A percentile compares a stretch with the other conserved stretches of the same genome.
Evolutionary conservation across 2,113 vertebrate species (phyloP).

Genomic region (Oryzias woworae): DNA sequence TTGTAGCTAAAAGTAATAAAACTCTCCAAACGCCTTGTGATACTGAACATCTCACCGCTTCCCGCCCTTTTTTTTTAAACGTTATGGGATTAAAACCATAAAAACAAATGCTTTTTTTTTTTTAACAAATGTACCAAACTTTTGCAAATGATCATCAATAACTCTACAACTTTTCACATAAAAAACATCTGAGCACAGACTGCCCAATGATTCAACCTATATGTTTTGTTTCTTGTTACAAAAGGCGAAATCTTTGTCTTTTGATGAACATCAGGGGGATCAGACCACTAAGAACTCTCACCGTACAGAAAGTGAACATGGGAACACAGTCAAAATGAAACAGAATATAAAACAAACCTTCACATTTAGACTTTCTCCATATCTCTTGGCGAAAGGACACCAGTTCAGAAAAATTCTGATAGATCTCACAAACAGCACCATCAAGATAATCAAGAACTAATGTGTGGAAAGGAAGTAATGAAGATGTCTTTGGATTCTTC

Average conservation of each 20-base stretch:
- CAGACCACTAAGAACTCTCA: no score
- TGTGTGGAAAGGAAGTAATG: background rate
- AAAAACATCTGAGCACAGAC: no score
- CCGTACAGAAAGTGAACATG: no score
- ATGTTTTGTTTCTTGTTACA: no score
- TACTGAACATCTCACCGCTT: background rate
- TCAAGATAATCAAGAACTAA: background rate
- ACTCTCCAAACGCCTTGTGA: conserved; percentile 12
- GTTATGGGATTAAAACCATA: background rate
- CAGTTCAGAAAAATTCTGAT: background rate
- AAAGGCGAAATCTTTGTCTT: no score
- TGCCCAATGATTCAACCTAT: no score
- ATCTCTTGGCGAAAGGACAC: conserved; percentile 7
- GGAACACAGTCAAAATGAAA: no score
- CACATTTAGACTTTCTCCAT: background rate
- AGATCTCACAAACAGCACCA: background rate
- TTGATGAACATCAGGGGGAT: no score
- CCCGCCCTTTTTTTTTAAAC: background rate
- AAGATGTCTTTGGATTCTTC: background rate
- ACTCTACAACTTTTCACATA: no score
- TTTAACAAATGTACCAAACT: background rate
- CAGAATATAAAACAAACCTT: no score
- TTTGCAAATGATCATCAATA: no score
- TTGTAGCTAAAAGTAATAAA: conserved; percentile 34
- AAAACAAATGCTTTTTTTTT: background rate